Evolutionary conservation across 2,113 vertebrate genomes (phyloP).

Genomic region (Cyphomyrus discorhynchus): DNA sequence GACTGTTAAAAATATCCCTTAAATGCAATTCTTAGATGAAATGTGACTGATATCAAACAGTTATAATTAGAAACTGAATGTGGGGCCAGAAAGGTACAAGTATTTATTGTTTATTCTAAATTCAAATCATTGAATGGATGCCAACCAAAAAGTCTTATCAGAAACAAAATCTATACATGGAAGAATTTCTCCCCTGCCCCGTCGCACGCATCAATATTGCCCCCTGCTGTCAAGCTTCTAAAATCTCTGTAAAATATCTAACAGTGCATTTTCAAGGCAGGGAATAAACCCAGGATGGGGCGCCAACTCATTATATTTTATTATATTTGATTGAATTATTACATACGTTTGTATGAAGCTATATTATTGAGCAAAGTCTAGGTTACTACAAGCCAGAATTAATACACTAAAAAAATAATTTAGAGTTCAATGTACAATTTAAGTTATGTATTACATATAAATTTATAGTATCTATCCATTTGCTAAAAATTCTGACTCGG

Average conservation of each 20-base stretch:
- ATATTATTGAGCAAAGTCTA: not conserved
- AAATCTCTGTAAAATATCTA: not conserved
- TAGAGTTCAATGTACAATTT: not conserved
- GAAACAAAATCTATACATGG: not conserved
- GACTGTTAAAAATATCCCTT: not conserved
- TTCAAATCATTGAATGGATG: not conserved
- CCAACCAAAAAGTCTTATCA: not conserved
- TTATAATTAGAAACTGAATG: not conserved
- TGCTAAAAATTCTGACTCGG: not conserved
- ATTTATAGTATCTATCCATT: not conserved
- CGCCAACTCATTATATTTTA: not conserved
- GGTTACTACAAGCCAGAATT: not conserved
- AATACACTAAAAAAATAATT: not conserved
- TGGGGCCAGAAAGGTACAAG: not conserved
- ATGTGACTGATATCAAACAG: not conserved
- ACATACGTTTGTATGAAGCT: not conserved
- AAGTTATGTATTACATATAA: not conserved
- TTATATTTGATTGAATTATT: not conserved
- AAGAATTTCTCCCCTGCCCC: not conserved
- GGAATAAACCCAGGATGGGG: not conserved
- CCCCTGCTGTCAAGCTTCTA: slow-evolving; percentile 13
- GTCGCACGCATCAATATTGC: slow-evolving; percentile 14
- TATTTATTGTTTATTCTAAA: not conserved
- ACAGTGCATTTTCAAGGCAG: not conserved
- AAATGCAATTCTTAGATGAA: not conserved